Base-by-base conservation (phyloP, 2,888 invertebrate genomes). In the Chymomyza fuscimana region DNA sequence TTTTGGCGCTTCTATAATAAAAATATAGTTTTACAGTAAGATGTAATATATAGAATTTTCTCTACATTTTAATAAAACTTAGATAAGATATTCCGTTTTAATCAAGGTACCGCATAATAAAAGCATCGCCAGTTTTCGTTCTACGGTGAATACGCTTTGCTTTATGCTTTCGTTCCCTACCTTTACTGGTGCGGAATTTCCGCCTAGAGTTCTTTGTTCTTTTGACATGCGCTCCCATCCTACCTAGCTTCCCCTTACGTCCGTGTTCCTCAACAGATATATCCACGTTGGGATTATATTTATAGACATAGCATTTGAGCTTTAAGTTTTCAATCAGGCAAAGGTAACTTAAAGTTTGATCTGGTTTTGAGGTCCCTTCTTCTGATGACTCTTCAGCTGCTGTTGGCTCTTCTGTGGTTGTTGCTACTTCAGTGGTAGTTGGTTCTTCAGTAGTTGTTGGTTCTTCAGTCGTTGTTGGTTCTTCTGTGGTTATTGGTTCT, bases 321-420 rank as follows among this genome's bases (percentile, higher is more conserved):
- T n/a, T 3, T 0, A 0, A 0, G n/a, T 68, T 67, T 40, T 75
- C 74, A 1, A 65, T 70, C 5, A 74, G 0, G 25, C 74, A 75
- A 12, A 74, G 19, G 5, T 36, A 67, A 25, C 74, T 73, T 9
- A 2, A 46, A 25, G 25, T 3, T 25, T 60, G 19, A 16, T 65
- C 19, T 1, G 36, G 40, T 32, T 1, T 4, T 22, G 40, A 4
- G 46, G 12, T 3, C 16, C 40, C 2, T 50, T 51, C 22, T n/a
- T 22, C 56, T 12, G 10, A 40, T 6, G 19, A 5, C 4, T 25
- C 4, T 12, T 7, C 36, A 58, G 5, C 6, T 3, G 9, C 52
- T 52, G 10, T 1, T 25, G 25, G 4, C 25, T 25, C 25, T 25
- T 25, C 25, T 25, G 25, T 25, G 4, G 25, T 4, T 25, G 25